Percentiles rank a stretch among this genome's conserved stretches.
Conservation (phyloP, 2,888 invertebrate genomes). For the Diaperis boleti region DNA sequence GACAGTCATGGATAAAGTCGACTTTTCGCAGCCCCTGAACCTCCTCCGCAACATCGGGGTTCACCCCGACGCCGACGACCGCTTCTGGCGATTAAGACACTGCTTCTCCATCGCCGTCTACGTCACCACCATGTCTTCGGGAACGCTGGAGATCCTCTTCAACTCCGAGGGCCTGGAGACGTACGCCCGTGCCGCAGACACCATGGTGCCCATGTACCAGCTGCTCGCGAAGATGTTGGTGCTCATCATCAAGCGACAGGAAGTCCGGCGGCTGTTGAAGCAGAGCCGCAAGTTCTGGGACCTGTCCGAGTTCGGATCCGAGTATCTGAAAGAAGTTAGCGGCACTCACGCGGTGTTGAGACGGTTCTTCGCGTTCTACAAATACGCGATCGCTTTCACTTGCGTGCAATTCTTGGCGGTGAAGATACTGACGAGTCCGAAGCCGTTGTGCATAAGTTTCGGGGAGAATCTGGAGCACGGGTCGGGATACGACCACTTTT, state of each 20-base stretch:
- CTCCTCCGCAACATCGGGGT: not conserved
- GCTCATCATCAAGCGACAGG: not conserved
- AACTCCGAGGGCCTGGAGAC: conserved; percentile 9
- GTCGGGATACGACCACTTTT: not conserved
- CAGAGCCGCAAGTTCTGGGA: not conserved
- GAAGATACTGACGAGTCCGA: not conserved
- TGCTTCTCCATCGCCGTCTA: not conserved
- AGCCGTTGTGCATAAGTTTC: conserved; percentile 11
- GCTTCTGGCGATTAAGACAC: not conserved
- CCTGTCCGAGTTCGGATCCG: not conserved
- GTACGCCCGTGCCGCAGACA: conserved; percentile 6
- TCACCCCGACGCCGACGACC: not conserved
- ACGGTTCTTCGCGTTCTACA: conserved; percentile 7
- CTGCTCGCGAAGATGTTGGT: not conserved
- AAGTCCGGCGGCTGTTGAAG: not conserved
- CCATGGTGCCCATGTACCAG: conserved; percentile 3
- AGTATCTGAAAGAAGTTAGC: not conserved
- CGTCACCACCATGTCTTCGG: not conserved
- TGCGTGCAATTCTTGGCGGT: conserved; percentile 9
- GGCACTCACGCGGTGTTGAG: not conserved
- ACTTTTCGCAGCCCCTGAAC: not conserved
- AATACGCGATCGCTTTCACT: not conserved
- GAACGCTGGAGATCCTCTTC: not conserved
- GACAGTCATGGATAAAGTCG: conserved; percentile 1
- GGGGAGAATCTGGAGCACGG: conserved; percentile 3